A percentile compares a stretch with the other conserved stretches of the same genome.
phyloP scores from a whole-genome alignment of 2,797 vertebrate species.

The Loris lydekkerianus region DNA sequence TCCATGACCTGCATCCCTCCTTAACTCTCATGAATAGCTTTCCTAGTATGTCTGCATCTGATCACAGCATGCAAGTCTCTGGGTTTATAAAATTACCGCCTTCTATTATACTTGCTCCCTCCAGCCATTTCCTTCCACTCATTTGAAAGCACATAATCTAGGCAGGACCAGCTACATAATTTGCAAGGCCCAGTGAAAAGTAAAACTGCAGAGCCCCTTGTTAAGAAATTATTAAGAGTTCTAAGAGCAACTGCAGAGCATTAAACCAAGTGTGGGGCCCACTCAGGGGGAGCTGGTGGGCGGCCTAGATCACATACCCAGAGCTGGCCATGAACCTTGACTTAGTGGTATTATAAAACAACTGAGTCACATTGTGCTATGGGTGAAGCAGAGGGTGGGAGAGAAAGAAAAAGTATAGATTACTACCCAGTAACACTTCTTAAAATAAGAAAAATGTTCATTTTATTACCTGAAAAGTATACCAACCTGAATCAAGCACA shows the following conservation, averaged over 20 bases:
- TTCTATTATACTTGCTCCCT: neutral
- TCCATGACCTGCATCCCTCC: neutral
- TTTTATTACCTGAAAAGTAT: conserved; percentile 30
- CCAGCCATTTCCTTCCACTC: neutral
- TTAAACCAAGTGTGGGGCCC: neutral
- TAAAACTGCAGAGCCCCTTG: neutral
- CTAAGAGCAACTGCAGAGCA: neutral
- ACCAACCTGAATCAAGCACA: neutral
- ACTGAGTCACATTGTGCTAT: neutral
- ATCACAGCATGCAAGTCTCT: neutral
- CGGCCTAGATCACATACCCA: neutral
- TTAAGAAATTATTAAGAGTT: conserved; percentile 45
- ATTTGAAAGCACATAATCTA: conserved; percentile 46
- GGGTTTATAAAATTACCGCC: conserved; percentile 43
- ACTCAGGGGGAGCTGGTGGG: neutral
- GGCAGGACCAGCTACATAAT: conserved; percentile 21
- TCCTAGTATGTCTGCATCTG: neutral
- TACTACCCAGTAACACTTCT: neutral
- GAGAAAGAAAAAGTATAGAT: neutral
- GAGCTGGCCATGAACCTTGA: neutral
- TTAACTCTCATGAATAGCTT: neutral
- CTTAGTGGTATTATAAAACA: conserved; percentile 4
- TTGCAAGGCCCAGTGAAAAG: conserved; percentile 26
- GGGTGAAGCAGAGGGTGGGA: neutral
- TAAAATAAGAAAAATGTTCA: neutral